These are phyloP conservation scores for Falco naumanni DNA, from an alignment of 2,797 vertebrate species.

Conservation along the genomic window DNA sequence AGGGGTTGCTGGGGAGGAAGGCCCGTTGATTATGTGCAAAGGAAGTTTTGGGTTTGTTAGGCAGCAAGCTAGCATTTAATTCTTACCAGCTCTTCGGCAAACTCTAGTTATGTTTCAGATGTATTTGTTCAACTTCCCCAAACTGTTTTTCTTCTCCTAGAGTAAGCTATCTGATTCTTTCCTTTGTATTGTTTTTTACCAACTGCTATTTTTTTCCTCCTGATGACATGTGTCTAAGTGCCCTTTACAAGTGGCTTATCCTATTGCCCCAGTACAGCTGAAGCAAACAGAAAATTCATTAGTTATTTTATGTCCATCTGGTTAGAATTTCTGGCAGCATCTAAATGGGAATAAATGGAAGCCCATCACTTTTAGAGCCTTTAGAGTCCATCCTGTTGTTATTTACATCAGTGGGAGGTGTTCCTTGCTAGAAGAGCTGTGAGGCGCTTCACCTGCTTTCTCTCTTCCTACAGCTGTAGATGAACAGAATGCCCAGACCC, in stretches of 20 bases:
- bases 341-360: not conserved
- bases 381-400: not conserved
- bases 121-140: not conserved
- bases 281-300: slow-evolving; percentile 12
- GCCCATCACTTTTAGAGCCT: not conserved
- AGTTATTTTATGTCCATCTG: not conserved
- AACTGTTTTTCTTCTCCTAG: not conserved
- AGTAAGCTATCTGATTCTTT: not conserved
- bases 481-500: slow-evolving; percentile 95
- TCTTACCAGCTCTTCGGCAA: not conserved
- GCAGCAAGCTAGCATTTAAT: not conserved
- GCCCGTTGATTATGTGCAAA: not conserved
- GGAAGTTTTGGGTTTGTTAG: not conserved
- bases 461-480: slow-evolving; percentile 86
- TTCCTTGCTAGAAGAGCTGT: not conserved
- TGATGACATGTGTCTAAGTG: not conserved
- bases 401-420: not conserved
- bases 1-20: not conserved
- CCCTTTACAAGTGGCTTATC: not conserved
- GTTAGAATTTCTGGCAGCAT: not conserved
- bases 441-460: not conserved
- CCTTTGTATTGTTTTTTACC: not conserved
- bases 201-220: not conserved
- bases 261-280: not conserved
- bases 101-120: not conserved